Evolutionary conservation across 2,113 vertebrate species (phyloP).

Genomic region (Nothobranchius kuhntae): DNA sequence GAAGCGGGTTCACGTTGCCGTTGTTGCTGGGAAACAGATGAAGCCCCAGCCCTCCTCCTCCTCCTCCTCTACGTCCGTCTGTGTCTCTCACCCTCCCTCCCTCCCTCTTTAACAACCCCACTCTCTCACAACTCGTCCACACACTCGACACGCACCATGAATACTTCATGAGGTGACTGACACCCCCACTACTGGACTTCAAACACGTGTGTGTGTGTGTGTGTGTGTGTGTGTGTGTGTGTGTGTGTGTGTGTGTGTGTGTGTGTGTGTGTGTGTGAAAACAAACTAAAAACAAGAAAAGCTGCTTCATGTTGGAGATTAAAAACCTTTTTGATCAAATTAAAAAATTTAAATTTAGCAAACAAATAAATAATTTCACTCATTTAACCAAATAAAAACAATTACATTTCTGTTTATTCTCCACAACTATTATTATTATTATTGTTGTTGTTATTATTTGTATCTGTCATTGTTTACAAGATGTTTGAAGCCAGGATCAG

Average conservation of each 20-base stretch:
- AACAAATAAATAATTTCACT: too few relatives aligned
- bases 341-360: too few relatives aligned
- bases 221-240: slow-evolving; percentile 34
- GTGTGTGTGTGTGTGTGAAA: too few relatives aligned
- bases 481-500: background rate
- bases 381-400: too few relatives aligned
- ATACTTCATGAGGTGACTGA: slow-evolving; percentile 70
- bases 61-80: slow-evolving; percentile 32
- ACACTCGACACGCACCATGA: slow-evolving; percentile 61
- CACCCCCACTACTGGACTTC: slow-evolving; percentile 61
- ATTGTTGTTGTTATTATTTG: too few relatives aligned
- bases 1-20: slow-evolving; percentile 41
- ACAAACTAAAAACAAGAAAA: background rate
- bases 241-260: slow-evolving; percentile 17
- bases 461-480: too few relatives aligned
- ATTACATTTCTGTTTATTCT: too few relatives aligned
- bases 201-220: slow-evolving; percentile 56
- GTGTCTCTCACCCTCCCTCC: slow-evolving; percentile 37
- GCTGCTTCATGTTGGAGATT: too few relatives aligned
- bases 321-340: too few relatives aligned
- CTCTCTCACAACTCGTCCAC: slow-evolving; percentile 37
- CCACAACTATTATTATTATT: too few relatives aligned
- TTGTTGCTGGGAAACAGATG: slow-evolving; percentile 74
- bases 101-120: slow-evolving; percentile 32
- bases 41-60: slow-evolving; percentile 51